Conservation (phyloP, 2,888 invertebrate genomes). For the Alentia gelatinosa region DNA sequence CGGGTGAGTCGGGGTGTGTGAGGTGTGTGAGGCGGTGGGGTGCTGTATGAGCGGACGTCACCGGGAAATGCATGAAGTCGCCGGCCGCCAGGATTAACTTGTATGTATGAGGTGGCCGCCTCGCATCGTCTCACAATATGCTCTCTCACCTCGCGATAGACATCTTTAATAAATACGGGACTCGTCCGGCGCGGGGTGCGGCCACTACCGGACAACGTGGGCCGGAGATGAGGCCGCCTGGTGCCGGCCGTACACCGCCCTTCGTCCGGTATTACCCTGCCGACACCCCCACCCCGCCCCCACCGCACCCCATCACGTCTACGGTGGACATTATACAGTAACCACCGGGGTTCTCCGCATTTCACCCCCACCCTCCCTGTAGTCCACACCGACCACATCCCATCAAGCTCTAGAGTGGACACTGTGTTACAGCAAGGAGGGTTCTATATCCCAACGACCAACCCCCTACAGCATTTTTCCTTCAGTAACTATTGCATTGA, state of each 20-base stretch:
- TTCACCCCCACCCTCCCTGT: no score
- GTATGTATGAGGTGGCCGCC: constrained; percentile 36
- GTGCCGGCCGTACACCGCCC: not conserved
- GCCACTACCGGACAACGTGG: not conserved
- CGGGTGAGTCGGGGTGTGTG: not conserved
- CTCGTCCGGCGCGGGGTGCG: not conserved
- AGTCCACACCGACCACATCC: no score
- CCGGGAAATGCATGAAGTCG: constrained; percentile 42
- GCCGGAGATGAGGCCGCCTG: not conserved
- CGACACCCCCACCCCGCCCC: not conserved
- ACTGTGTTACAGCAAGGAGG: no score
- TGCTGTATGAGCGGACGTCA: not conserved
- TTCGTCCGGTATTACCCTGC: not conserved
- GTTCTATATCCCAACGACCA: no score
- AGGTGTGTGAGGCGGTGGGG: not conserved
- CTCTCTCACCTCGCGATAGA: constrained; percentile 32
- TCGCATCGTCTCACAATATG: not conserved
- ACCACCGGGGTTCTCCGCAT: no score
- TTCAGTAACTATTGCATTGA: no score
- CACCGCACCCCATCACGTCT: no score
- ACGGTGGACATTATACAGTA: no score
- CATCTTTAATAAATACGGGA: constrained; percentile 46
- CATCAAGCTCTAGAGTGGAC: no score
- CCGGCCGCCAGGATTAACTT: constrained; percentile 24
- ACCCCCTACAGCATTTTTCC: no score